Evolutionary conservation across 2,113 vertebrate genomes (phyloP).

Genomic region (Dicrurus megarhynchus): DNA sequence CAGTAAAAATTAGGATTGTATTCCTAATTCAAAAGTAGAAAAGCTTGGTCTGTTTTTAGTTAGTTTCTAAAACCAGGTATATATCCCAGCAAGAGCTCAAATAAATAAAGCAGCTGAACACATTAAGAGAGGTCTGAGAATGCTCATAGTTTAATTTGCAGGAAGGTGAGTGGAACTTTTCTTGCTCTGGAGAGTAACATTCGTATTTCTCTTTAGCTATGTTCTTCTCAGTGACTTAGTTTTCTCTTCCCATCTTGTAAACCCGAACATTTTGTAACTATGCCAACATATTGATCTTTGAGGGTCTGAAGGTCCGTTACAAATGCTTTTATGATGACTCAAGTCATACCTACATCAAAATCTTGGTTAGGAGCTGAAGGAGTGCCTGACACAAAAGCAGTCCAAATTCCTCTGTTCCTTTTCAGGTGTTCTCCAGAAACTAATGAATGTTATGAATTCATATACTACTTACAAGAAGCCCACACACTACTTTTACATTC

Average conservation of each 20-base stretch:
- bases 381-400: not conserved
- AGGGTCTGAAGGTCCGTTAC: not conserved
- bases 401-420: not conserved
- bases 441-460: not conserved
- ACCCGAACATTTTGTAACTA: rapidly evolving
- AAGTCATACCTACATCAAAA: not conserved
- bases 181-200: not conserved
- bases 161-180: not conserved
- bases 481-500: not conserved
- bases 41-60: not conserved
- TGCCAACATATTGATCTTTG: not conserved
- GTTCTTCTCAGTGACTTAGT: not conserved
- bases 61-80: not conserved
- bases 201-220: not conserved
- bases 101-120: not conserved
- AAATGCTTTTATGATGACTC: not conserved
- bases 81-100: not conserved
- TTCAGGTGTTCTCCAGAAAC: not conserved
- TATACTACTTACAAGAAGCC: not conserved
- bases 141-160: not conserved
- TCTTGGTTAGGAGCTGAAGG: not conserved
- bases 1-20: not conserved
- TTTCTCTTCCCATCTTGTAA: not conserved
- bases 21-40: not conserved
- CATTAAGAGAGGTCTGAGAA: not conserved